Percentiles rank a stretch among this genome's conserved stretches.
phyloP scores from a whole-genome alignment of 2,113 vertebrate genomes.

The Oreotrochilus melanogaster region DNA sequence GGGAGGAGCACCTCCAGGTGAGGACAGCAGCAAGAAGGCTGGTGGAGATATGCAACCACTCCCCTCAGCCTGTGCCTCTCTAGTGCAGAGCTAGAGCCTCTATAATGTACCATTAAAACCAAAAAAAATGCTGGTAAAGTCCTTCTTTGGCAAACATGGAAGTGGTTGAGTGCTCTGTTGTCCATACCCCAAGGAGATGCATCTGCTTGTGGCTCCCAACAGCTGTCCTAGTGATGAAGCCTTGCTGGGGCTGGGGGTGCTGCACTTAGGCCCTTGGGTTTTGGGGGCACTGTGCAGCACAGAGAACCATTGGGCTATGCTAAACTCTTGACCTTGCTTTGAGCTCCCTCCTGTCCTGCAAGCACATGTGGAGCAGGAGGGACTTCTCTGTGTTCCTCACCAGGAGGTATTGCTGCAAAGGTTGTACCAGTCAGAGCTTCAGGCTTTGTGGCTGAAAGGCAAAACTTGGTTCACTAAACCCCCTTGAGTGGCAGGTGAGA shows the following conservation, averaged over 20 bases:
- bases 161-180: background rate
- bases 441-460: background rate
- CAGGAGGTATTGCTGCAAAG: background rate
- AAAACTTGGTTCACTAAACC: background rate
- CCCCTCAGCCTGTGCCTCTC: background rate
- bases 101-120: background rate
- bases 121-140: background rate
- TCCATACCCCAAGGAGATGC: background rate
- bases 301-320: background rate
- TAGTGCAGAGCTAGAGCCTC: background rate
- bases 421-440: background rate
- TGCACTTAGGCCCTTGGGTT: background rate
- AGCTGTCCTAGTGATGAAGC: background rate
- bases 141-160: background rate
- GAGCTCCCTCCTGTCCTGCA: background rate
- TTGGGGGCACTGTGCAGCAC: background rate
- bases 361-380: background rate
- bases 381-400: background rate
- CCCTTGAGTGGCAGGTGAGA: background rate
- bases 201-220: background rate
- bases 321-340: background rate
- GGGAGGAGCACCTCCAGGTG: background rate
- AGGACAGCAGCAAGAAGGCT: background rate
- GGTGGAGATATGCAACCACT: background rate
- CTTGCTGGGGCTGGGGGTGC: background rate